Percentiles rank a stretch among this genome's conserved stretches.
Conservation (phyloP, 1,140 invertebrate species). For the Scaptomyza pallida region DNA sequence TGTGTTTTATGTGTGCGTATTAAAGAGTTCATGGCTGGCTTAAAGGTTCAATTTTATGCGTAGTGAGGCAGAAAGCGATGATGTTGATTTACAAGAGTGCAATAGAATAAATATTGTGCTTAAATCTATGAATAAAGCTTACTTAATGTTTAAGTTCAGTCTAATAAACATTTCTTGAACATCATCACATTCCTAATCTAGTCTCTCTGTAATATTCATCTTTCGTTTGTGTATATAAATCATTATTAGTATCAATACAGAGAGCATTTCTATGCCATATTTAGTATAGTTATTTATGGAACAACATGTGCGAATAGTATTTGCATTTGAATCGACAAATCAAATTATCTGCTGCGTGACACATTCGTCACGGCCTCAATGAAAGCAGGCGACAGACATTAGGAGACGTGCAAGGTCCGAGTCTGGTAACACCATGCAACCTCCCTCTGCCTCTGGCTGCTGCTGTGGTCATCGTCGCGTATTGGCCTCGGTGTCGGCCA, state of each 20-base stretch:
- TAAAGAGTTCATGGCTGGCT: constrained; percentile 31
- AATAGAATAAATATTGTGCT: neutral
- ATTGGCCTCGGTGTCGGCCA: constrained; percentile 60
- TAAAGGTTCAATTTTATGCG: constrained; percentile 5
- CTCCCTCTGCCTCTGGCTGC: neutral
- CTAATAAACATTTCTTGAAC: too few species aligned
- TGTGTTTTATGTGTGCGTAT: constrained; percentile 42
- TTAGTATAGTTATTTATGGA: constrained; percentile 44
- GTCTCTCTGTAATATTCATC: neutral
- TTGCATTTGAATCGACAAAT: constrained; percentile 71
- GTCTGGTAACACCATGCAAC: neutral
- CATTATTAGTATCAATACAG: constrained; percentile 18
- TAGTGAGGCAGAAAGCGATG: neutral
- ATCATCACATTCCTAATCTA: too few species aligned
- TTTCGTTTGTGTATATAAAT: constrained; percentile 3
- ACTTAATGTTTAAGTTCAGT: neutral
- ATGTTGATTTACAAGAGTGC: too few species aligned
- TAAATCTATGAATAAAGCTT: neutral
- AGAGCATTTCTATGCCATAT: constrained; percentile 22
- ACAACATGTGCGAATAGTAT: constrained; percentile 32
- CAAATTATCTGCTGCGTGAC: constrained; percentile 66
- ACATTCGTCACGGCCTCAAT: constrained; percentile 62
- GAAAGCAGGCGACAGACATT: constrained; percentile 5
- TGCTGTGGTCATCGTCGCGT: constrained; percentile 36
- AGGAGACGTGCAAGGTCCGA: neutral